Conservation (phyloP, 2,113 vertebrate species). For the Callospermophilus lateralis region DNA sequence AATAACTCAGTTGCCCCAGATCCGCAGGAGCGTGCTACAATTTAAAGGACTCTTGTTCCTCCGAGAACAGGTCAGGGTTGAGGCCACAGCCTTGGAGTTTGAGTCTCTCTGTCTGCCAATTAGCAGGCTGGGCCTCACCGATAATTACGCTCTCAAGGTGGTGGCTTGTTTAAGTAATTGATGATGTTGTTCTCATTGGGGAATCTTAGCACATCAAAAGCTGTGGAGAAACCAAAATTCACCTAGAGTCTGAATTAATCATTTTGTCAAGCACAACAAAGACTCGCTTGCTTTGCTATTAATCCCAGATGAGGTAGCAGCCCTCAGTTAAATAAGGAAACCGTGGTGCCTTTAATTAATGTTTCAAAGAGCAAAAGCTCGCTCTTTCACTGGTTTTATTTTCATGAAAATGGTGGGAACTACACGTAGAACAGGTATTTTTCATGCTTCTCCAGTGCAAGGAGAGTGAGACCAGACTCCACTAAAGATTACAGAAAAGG, state of each 20-base stretch:
- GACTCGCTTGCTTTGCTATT: constrained; percentile 65
- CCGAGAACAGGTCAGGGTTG: not conserved
- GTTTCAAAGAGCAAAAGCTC: constrained; percentile 37
- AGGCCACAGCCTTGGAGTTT: not conserved
- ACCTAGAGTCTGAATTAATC: constrained; percentile 75
- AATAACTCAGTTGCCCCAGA: not conserved
- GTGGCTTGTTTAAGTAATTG: constrained; percentile 70
- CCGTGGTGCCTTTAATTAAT: constrained; percentile 70
- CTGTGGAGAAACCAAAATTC: constrained; percentile 72
- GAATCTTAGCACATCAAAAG: constrained; percentile 76
- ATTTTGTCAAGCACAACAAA: constrained; percentile 78
- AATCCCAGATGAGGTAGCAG: constrained; percentile 71
- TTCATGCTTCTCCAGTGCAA: not conserved
- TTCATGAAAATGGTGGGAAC: not conserved
- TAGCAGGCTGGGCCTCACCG: not conserved
- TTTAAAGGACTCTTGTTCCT: not conserved
- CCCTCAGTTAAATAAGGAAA: constrained; percentile 68
- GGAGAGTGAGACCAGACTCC: not conserved
- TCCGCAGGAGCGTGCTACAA: not conserved
- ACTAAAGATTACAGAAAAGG: not conserved
- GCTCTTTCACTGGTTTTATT: not conserved
- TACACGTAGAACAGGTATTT: not conserved
- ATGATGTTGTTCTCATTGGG: constrained; percentile 63
- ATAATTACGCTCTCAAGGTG: not conserved
- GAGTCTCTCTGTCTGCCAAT: not conserved